phyloP scores from a whole-genome alignment of 1,140 invertebrate species.

The Eumeta japonica region DNA sequence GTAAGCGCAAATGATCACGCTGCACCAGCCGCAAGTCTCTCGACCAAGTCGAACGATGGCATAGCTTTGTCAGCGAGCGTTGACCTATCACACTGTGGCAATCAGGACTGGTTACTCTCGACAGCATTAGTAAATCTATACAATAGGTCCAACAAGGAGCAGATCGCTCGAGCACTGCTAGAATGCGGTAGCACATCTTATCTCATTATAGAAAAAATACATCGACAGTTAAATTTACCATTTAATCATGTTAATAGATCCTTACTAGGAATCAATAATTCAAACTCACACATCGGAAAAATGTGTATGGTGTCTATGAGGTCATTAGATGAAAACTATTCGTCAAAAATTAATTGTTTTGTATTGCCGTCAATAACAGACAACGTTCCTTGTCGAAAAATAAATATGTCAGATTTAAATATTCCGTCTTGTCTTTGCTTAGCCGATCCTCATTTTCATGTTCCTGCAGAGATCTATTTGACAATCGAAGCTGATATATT shows the following conservation, averaged over 20 bases:
- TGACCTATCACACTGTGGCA: too few species aligned
- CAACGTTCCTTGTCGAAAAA: slow-evolving; percentile 6
- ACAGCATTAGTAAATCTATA: slow-evolving; percentile 9
- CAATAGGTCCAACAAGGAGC: slow-evolving; percentile 6
- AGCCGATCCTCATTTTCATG: slow-evolving; percentile 15
- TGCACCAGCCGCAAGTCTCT: too few species aligned
- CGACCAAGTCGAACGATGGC: too few species aligned
- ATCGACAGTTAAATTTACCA: slow-evolving; percentile 5
- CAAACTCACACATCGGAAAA: slow-evolving; percentile 3
- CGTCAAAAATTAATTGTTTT: slow-evolving; percentile 9
- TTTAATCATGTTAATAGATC: slow-evolving; percentile 4
- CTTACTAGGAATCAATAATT: slow-evolving; percentile 9
- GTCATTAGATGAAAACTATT: slow-evolving; percentile 9
- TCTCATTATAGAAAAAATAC: slow-evolving; percentile 10
- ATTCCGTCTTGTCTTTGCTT: slow-evolving; percentile 9
- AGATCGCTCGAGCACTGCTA: slow-evolving; percentile 9
- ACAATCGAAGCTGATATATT: slow-evolving; percentile 18
- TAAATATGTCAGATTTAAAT: slow-evolving; percentile 8
- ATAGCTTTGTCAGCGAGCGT: too few species aligned
- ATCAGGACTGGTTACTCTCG: too few species aligned
- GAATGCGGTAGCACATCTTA: slow-evolving; percentile 11
- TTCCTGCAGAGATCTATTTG: slow-evolving; percentile 11
- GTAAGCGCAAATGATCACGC: too few species aligned
- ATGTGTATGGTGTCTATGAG: slow-evolving; percentile 6
- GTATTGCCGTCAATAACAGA: slow-evolving; percentile 10